Evolutionary conservation across 2,113 vertebrate species (phyloP).

Genomic region (Fulica atra): DNA sequence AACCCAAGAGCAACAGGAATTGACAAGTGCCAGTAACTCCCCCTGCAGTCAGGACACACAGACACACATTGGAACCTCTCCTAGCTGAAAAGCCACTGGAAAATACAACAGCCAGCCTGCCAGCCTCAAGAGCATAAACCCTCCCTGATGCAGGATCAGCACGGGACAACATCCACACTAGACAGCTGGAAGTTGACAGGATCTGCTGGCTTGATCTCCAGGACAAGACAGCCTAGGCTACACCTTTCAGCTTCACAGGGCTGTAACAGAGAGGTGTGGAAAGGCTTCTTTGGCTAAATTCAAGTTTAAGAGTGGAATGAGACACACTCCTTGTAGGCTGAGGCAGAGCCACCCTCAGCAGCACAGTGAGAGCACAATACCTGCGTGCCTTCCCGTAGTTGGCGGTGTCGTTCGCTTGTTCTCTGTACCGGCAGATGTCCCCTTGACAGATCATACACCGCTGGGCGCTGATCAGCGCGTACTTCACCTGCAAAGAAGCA

Average conservation of each 20-base stretch:
- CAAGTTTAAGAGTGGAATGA: not conserved
- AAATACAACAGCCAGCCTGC: not conserved
- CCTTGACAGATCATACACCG: slow-evolving; percentile 97
- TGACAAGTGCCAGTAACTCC: not conserved
- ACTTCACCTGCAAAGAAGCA: slow-evolving; percentile 88
- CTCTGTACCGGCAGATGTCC: slow-evolving; percentile 94
- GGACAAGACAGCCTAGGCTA: not conserved
- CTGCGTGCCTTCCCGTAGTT: slow-evolving; percentile 99
- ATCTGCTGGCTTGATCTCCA: not conserved
- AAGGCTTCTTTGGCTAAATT: not conserved
- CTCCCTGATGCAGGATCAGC: not conserved
- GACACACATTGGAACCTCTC: not conserved
- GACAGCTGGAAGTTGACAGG: not conserved
- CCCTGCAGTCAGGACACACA: not conserved
- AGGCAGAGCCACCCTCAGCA: not conserved
- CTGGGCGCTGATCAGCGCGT: slow-evolving; percentile 97
- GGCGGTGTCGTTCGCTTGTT: slow-evolving; percentile 93
- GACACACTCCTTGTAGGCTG: not conserved
- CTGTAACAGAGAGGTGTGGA: not conserved
- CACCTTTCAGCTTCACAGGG: not conserved
- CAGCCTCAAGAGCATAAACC: not conserved
- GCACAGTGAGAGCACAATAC: slow-evolving; percentile 65
- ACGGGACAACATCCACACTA: not conserved
- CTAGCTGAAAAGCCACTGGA: not conserved
- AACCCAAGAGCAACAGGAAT: not conserved